Percentiles rank a stretch among this genome's conserved stretches.
These are phyloP conservation scores for Hemichromis elongatus DNA, from an alignment of 2,113 vertebrate species.

Conservation along the genomic window DNA sequence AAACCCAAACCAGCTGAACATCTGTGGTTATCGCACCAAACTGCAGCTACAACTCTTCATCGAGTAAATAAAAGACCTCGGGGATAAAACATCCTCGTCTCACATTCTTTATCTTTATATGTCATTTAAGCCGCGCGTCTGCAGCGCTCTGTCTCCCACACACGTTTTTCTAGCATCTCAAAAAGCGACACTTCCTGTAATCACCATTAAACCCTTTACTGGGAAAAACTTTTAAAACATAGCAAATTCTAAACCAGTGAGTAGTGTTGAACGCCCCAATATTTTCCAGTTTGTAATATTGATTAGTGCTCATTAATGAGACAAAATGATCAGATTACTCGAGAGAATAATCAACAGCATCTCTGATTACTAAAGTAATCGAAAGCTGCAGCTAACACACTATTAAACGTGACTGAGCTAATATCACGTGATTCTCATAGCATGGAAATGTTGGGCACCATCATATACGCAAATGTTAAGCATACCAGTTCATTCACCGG, in stretches of 20 bases:
- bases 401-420: not conserved
- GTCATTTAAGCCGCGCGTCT: not conserved
- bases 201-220: not conserved
- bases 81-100: not conserved
- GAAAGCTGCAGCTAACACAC: not conserved
- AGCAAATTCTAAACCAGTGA: not conserved
- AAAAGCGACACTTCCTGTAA: not conserved
- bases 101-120: fast-evolving
- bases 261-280: fast-evolving
- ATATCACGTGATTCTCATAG: not conserved
- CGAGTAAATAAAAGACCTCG: not conserved
- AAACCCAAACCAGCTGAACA: not conserved
- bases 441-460: fast-evolving
- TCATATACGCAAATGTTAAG: not conserved
- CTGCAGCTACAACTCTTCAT: fast-evolving
- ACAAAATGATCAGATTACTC: not conserved
- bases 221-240: not conserved
- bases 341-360: not conserved
- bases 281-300: not conserved
- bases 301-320: not conserved
- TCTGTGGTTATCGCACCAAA: not conserved
- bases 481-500: not conserved
- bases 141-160: not conserved
- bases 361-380: not conserved
- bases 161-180: not conserved